Conservation (phyloP, 2,888 invertebrate species). For the Caprella mutica region DNA sequence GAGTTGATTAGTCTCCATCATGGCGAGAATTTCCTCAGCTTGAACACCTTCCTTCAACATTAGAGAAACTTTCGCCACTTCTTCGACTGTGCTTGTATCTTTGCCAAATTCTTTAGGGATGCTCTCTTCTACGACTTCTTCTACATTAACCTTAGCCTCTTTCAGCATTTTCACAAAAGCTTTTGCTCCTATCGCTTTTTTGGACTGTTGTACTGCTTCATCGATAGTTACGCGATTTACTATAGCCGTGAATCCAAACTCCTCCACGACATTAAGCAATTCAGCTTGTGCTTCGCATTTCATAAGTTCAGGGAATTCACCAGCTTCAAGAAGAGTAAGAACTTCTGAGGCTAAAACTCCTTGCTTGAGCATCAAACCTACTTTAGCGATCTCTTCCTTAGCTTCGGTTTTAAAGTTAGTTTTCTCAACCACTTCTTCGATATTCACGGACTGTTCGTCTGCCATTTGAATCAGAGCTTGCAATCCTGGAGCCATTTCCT, state of each 20-base stretch:
- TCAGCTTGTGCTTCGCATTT: slow-evolving; percentile 29
- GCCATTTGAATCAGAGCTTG: slow-evolving; percentile 29
- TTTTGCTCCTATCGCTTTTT: slow-evolving; percentile 23
- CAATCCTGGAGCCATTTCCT: slow-evolving; percentile 33
- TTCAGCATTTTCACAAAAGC: slow-evolving; percentile 29
- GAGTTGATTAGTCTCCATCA: slow-evolving; percentile 26
- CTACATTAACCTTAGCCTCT: slow-evolving; percentile 25
- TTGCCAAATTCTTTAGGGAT: slow-evolving; percentile 27
- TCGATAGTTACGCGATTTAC: slow-evolving; percentile 24
- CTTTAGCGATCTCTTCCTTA: slow-evolving; percentile 29
- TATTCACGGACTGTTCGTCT: slow-evolving; percentile 21
- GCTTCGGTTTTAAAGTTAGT: slow-evolving; percentile 15
- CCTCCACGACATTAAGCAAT: slow-evolving; percentile 28
- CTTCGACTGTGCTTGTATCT: slow-evolving; percentile 14
- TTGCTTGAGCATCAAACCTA: slow-evolving; percentile 29
- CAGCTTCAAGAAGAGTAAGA: slow-evolving; percentile 28
- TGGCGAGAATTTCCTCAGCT: slow-evolving; percentile 28
- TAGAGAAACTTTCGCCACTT: slow-evolving; percentile 26
- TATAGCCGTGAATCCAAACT: slow-evolving; percentile 28
- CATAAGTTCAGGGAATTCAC: slow-evolving; percentile 30
- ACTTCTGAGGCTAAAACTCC: slow-evolving; percentile 29
- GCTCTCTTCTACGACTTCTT: slow-evolving; percentile 24
- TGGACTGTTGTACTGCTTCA: slow-evolving; percentile 25
- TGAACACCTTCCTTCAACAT: slow-evolving; percentile 32
- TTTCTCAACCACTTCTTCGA: slow-evolving; percentile 29